Conservation (phyloP, 2,888 invertebrate species). For the Drosophila tanythrix region DNA sequence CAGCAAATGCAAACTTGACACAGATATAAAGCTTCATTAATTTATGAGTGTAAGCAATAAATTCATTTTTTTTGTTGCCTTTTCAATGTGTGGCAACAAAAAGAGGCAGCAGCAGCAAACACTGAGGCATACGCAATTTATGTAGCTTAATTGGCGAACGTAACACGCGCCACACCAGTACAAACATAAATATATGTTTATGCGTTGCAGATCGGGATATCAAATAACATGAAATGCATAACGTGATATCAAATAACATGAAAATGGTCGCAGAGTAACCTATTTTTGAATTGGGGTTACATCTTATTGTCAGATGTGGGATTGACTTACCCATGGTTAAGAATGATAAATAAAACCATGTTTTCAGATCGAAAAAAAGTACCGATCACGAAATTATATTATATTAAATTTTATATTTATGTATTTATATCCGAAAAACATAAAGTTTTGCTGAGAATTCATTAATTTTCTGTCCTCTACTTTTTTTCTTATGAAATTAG, state of each 20-base stretch:
- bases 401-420: too few relatives aligned
- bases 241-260: slow-evolving; percentile 2
- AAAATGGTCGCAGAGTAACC: not conserved
- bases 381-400: too few relatives aligned
- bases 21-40: slow-evolving; percentile 62
- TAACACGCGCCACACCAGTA: slow-evolving; percentile 36
- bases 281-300: not conserved
- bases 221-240: slow-evolving; percentile 2
- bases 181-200: slow-evolving; percentile 27
- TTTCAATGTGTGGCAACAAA: slow-evolving; percentile 39
- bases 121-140: slow-evolving; percentile 52
- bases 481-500: too few relatives aligned
- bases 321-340: not conserved
- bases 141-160: slow-evolving; percentile 50
- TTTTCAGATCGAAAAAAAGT: too few relatives aligned
- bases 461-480: too few relatives aligned
- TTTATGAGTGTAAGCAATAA: slow-evolving; percentile 67
- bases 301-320: not conserved
- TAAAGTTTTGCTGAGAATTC: too few relatives aligned
- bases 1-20: slow-evolving; percentile 69
- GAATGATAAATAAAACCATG: too few relatives aligned
- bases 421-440: too few relatives aligned
- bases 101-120: slow-evolving; percentile 14
- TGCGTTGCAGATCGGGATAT: slow-evolving; percentile 24
- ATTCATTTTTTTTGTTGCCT: not conserved